Percentiles rank a stretch among this genome's conserved stretches.
Evolutionary conservation across 2,113 vertebrate genomes (phyloP).

Genomic region (rat (Rattus norvegicus)): DNA sequence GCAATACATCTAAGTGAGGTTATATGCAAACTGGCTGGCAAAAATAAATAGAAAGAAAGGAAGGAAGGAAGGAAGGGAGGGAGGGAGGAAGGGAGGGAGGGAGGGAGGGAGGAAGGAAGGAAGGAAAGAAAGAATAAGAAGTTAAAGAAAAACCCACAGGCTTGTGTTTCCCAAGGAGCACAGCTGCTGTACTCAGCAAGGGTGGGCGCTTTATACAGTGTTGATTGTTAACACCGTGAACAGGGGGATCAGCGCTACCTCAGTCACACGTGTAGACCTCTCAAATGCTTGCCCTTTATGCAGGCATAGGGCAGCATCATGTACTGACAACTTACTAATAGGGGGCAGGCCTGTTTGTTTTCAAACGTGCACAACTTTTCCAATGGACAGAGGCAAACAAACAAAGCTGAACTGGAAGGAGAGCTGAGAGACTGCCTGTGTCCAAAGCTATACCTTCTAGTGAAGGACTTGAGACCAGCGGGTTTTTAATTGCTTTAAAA

Average conservation of each 20-base stretch:
- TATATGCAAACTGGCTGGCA: not conserved
- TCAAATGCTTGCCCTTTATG: not conserved
- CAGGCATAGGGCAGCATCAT: not conserved
- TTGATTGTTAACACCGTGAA: not conserved
- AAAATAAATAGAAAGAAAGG: not conserved
- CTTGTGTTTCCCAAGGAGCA: not conserved
- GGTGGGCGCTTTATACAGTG: not conserved
- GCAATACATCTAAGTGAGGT: not conserved
- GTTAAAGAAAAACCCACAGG: not conserved
- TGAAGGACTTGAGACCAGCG: not conserved
- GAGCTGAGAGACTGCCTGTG: not conserved
- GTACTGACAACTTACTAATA: not conserved
- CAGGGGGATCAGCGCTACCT: not conserved
- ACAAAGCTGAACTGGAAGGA: not conserved
- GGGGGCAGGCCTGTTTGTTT: not conserved
- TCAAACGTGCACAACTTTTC: slow-evolving; percentile 2
- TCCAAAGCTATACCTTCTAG: slow-evolving; percentile 1
- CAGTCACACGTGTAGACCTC: not conserved
- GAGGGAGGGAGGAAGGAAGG: too few relatives aligned
- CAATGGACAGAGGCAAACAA: slow-evolving; percentile 24
- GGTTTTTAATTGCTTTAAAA: slow-evolving; percentile 47
- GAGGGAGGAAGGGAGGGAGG: too few relatives aligned
- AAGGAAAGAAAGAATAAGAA: not conserved
- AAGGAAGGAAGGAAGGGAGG: too few relatives aligned
- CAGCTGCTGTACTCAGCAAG: not conserved